Conservation (phyloP, 2,888 invertebrate species). For the Plebejus melissa region DNA sequence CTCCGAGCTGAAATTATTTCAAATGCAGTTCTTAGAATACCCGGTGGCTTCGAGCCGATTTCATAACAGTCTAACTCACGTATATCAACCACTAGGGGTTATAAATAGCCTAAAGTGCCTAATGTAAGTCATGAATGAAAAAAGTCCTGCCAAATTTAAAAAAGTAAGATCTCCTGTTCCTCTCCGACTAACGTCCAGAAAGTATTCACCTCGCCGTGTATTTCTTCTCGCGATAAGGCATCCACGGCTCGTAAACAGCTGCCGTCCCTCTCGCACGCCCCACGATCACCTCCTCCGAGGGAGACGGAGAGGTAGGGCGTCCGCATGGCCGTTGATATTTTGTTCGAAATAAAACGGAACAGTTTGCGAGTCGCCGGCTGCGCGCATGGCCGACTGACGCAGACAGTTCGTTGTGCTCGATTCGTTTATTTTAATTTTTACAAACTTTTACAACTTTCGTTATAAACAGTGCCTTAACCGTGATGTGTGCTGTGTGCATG, state of each 20-base stretch:
- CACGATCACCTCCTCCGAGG: constrained; percentile 53
- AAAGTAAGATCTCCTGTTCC: constrained; percentile 65
- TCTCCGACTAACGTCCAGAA: constrained; percentile 65
- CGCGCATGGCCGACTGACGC: constrained; percentile 67
- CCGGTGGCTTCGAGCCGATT: constrained; percentile 15
- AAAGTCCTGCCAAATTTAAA: constrained; percentile 71
- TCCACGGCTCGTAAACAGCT: constrained; percentile 50
- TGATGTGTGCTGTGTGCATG: constrained; percentile 75
- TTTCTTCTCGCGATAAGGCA: constrained; percentile 73
- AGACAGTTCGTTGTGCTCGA: constrained; percentile 68
- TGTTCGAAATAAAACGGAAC: constrained; percentile 67
- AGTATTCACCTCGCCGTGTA: constrained; percentile 71
- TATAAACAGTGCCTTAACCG: constrained; percentile 68
- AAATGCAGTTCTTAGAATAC: constrained; percentile 30
- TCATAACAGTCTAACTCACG: constrained; percentile 23
- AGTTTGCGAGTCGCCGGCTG: constrained; percentile 77
- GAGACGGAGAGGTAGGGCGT: constrained; percentile 70
- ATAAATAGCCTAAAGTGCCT: constrained; percentile 56
- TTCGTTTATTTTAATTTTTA: constrained; percentile 58
- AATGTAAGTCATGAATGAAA: constrained; percentile 47
- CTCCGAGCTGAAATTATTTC: constrained; percentile 30
- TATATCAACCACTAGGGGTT: constrained; percentile 37
- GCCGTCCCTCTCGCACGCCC: constrained; percentile 55
- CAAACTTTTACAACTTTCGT: constrained; percentile 54
- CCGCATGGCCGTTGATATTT: constrained; percentile 71